These are phyloP conservation scores for Trachelus tabidus DNA, from an alignment of 2,888 invertebrate genomes.

Conservation along the genomic window DNA sequence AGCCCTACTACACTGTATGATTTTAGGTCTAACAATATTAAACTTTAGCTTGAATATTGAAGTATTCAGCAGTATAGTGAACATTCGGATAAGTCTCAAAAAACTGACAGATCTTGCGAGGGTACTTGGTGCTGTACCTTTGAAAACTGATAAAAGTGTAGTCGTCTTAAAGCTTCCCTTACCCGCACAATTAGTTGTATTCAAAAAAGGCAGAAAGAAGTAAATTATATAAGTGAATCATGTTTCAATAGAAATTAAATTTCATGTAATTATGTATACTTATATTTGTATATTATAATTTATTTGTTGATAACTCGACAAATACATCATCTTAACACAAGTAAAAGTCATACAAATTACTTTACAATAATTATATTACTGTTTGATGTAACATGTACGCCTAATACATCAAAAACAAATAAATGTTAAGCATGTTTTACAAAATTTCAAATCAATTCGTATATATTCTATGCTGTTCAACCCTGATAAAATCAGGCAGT, in stretches of 20 bases:
- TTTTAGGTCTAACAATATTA: constrained; percentile 48
- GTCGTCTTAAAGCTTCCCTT: constrained; percentile 53
- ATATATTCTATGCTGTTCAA: not conserved
- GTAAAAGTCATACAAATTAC: not conserved
- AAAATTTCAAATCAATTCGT: not conserved
- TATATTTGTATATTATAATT: not conserved
- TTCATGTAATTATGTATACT: not conserved
- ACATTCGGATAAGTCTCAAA: constrained; percentile 42
- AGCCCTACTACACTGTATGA: constrained; percentile 54
- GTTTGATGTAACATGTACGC: not conserved
- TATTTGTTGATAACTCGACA: not conserved
- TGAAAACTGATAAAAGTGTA: constrained; percentile 47
- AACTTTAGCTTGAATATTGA: constrained; percentile 53
- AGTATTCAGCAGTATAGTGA: constrained; percentile 43
- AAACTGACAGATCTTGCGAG: constrained; percentile 51
- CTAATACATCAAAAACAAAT: not conserved
- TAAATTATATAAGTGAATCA: not conserved
- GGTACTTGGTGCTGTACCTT: constrained; percentile 45
- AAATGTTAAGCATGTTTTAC: not conserved
- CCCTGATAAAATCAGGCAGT: not conserved
- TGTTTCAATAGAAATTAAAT: not conserved
- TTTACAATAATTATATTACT: not conserved
- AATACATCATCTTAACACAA: not conserved
- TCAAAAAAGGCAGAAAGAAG: constrained; percentile 36
- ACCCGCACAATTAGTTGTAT: constrained; percentile 35